Base-by-base conservation (phyloP, 2,888 invertebrate species). In the Belgica antarctica region DNA sequence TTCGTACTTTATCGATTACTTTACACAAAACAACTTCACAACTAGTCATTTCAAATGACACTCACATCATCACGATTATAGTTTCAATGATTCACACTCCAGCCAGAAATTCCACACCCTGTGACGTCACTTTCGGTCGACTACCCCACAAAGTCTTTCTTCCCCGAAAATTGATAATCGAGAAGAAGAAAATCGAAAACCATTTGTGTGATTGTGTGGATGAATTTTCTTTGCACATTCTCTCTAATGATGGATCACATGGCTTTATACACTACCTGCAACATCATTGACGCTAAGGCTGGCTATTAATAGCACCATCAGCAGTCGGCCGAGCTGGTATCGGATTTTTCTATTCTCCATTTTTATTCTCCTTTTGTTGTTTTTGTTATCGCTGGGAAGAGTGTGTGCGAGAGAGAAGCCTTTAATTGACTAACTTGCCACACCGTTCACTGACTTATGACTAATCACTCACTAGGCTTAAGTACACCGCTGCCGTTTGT, bases 241-340 rank as follows among this genome's bases (percentile, higher is more conserved):
- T n/a, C 8, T 19, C 24, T 52, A 19, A 22, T 59, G 25, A 59
- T 59, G 59, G 34, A 62, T 34, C 34, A 5, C 34, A 8, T 46
- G 22, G 52, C 52, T 7, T n/a, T n/a, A 28, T 24, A 62, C 65
- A 27, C 27, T 65, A 65, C 65, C 65, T 65, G 65, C 34, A 27
- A 65, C 65, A 65, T 47, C 46, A 25, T 46, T 47, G 47, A 65
- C 15, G 65, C 46, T 47, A 47, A 65, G 17, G 41, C 34, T 12
- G 47, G 65, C 65, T 65, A 65, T 25, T 27, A 65, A 65, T 65
- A 65, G 65, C 27, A 59, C 59, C 25, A 65, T 46, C 46, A 19
- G 36, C 65, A 65, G 46, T 47, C 22, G 46, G 36, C 28, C 24
- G 47, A 47, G 25, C 28, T 34, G 27, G 46, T 47, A 47, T 47